These are phyloP conservation scores for Channa striata DNA, from an alignment of 2,797 vertebrate genomes.

Conservation along the genomic window DNA sequence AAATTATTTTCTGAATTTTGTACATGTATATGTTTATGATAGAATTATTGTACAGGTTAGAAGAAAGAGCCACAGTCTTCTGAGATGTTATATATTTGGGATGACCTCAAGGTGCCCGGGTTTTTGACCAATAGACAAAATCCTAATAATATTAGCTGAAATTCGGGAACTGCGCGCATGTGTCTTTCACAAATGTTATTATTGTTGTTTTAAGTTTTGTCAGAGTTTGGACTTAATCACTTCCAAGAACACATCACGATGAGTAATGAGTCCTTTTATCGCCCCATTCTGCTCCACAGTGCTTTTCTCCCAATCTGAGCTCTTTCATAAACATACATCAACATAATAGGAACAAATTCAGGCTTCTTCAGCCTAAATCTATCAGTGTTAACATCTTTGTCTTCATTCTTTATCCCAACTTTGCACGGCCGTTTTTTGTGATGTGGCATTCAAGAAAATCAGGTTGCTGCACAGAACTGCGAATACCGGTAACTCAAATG, in stretches of 20 bases:
- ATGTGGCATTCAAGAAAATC: slow-evolving; percentile 34
- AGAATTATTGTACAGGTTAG: too few species aligned
- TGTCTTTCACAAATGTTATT: not conserved
- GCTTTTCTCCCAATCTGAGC: not conserved
- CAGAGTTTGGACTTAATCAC: slow-evolving; percentile 1
- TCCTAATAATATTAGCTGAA: not conserved
- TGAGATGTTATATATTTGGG: too few species aligned
- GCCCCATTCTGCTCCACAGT: not conserved
- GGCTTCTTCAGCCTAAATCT: slow-evolving; percentile 13
- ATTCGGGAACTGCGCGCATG: slow-evolving; percentile 6
- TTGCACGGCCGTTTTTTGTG: slow-evolving; percentile 30
- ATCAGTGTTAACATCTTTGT: slow-evolving; percentile 9
- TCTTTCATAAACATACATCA: not conserved
- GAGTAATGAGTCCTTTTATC: slow-evolving; percentile 32
- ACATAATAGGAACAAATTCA: not conserved
- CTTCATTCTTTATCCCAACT: slow-evolving; percentile 13
- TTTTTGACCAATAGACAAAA: too few species aligned
- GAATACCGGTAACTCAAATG: slow-evolving; percentile 41
- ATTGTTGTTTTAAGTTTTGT: slow-evolving; percentile 10
- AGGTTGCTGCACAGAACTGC: slow-evolving; percentile 36
- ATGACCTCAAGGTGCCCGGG: too few species aligned
- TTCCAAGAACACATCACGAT: slow-evolving; percentile 15
- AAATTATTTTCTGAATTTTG: too few species aligned
- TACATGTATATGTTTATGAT: too few species aligned
- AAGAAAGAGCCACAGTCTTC: too few species aligned